A percentile compares a stretch with the other conserved stretches of the same genome.
Evolutionary conservation across 1,140 invertebrate genomes (phyloP).

Genomic region (Solenopsis fugax): DNA sequence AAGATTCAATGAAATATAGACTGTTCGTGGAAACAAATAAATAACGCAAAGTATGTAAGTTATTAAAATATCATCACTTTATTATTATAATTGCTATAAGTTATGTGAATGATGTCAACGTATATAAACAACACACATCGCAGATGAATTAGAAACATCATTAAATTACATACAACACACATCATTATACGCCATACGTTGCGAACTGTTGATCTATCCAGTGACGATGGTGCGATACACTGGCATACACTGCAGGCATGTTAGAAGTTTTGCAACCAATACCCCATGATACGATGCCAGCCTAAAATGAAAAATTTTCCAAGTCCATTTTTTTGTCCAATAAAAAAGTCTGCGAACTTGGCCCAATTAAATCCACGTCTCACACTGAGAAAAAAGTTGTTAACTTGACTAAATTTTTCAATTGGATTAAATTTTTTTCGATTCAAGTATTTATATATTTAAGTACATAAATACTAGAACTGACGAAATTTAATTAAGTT

Average conservation of each 20-base stretch:
- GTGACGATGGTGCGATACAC: conserved; percentile 88
- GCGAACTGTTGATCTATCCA: conserved; percentile 89
- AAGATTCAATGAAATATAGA: background rate
- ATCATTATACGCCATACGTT: conserved; percentile 74
- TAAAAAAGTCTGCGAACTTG: background rate
- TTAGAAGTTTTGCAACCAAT: conserved; percentile 88
- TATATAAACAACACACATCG: background rate
- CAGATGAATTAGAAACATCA: background rate
- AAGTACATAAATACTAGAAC: no score
- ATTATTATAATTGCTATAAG: background rate
- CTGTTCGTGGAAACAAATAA: background rate
- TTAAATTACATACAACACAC: background rate
- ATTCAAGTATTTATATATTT: no score
- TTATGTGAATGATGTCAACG: background rate
- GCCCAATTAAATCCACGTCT: background rate
- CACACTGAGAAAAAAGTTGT: no score
- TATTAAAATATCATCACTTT: background rate
- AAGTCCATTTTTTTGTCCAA: background rate
- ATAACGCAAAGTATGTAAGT: background rate
- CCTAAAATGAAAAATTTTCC: conserved; percentile 82
- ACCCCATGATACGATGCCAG: conserved; percentile 91
- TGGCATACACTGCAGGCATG: conserved; percentile 91
- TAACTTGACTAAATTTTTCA: no score
- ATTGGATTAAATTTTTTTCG: no score
- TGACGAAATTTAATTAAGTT: no score